Base-by-base conservation (phyloP, 1,140 invertebrate species). In the Melipona quadrifasciata region DNA sequence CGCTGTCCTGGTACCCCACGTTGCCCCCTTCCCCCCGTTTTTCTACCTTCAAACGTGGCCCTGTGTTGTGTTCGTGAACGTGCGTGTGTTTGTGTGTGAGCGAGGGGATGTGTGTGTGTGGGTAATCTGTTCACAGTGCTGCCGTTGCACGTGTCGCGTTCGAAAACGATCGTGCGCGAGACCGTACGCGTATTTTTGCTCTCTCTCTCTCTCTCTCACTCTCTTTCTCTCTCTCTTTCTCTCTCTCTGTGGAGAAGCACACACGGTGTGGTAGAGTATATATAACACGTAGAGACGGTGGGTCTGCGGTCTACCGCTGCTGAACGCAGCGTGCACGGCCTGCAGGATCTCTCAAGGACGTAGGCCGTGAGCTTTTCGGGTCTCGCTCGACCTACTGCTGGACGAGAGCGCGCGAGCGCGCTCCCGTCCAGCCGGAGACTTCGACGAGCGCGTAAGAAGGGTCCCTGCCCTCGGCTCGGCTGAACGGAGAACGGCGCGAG, bases 301-400 rank as follows among this genome's bases (percentile, higher is more conserved):
- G 64, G 53, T 70, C 67, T 55, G 76, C 75, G 75, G 67, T 84
- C 82, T 79, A 84, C 76, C 68, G 67, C 55, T 65, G 64, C 55
- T 65, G 64, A 12, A 55, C 53, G 84, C 79, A 71, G 53, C 79
- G 84, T 70, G 72, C 78, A 76, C 79, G 84, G 85, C 53, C 75
- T 51, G 75, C 82, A 85, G 86, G 83, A 85, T 85, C 77, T 77
- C 86, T 85, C 86, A 87, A 87, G 86, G 86, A 87, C 86, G 86
- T 71, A 79, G 72, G 77, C 74, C 67, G 74, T 34, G 64, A 84
- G 84, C 82, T 84, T 86, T 86, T 86, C 82, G 85, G 82, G 70
- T 71, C 71, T 67, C 47, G 57, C 57, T 85, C 83, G 86, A 87
- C 86, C 86, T 87, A 87, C 86, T 87, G 82, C 67, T 79, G 85